phyloP scores from a whole-genome alignment of 1,140 invertebrate genomes.

The Cylas formicarius region DNA sequence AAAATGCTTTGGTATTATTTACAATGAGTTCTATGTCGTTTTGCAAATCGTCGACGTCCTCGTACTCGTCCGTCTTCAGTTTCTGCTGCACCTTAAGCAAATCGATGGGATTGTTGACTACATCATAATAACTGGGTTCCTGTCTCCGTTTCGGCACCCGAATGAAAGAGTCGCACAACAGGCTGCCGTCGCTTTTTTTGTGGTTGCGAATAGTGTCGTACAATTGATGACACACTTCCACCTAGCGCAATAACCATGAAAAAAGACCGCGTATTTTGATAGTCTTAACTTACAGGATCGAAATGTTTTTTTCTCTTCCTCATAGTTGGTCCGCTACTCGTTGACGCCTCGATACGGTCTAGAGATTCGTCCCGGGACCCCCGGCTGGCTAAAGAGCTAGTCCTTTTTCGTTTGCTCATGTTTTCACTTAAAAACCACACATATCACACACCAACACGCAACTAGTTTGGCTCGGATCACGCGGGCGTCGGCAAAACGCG shows the following conservation, averaged over 20 bases:
- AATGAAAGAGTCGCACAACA: slow-evolving; percentile 91
- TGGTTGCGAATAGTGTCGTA: slow-evolving; percentile 86
- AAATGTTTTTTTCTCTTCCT: slow-evolving; percentile 37
- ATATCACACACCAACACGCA: no score
- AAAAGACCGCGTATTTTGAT: background rate
- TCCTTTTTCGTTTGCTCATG: slow-evolving; percentile 41
- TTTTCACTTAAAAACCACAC: slow-evolving; percentile 6
- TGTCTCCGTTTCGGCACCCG: slow-evolving; percentile 85
- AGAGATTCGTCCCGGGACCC: slow-evolving; percentile 51
- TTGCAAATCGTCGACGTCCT: slow-evolving; percentile 81
- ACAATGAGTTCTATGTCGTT: slow-evolving; percentile 81
- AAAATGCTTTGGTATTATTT: slow-evolving; percentile 88
- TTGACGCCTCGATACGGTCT: slow-evolving; percentile 37
- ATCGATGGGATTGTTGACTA: slow-evolving; percentile 89
- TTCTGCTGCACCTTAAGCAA: slow-evolving; percentile 92
- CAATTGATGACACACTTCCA: slow-evolving; percentile 83
- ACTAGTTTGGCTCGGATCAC: no score
- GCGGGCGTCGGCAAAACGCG: no score
- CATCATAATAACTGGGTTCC: slow-evolving; percentile 84
- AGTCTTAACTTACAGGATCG: slow-evolving; percentile 41
- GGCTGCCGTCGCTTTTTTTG: slow-evolving; percentile 85
- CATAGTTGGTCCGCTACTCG: slow-evolving; percentile 32
- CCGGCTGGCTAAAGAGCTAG: slow-evolving; percentile 61
- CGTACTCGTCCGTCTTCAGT: slow-evolving; percentile 90
- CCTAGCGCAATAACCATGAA: slow-evolving; percentile 44